These are phyloP conservation scores for Trinorchestia longiramus DNA, from an alignment of 1,140 invertebrate species.

Conservation along the genomic window DNA sequence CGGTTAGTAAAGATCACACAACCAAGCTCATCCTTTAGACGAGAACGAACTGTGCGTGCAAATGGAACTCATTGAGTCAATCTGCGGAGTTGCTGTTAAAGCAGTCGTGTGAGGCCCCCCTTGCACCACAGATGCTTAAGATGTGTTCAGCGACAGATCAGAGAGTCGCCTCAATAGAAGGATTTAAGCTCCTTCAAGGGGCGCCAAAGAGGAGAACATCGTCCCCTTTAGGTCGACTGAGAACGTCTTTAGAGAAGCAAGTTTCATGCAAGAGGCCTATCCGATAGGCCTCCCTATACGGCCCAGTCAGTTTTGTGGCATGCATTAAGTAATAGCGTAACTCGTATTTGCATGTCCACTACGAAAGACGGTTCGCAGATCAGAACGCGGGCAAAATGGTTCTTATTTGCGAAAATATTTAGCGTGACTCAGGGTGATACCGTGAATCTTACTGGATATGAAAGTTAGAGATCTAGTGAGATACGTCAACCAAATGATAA, in stretches of 20 bases:
- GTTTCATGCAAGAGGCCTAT: neutral
- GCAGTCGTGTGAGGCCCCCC: neutral
- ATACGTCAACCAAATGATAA: no score
- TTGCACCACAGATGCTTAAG: neutral
- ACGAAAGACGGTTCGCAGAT: neutral
- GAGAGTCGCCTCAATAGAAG: conserved; percentile 14
- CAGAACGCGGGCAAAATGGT: neutral
- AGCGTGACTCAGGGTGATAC: no score
- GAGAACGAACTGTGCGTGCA: neutral
- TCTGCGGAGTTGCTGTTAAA: neutral
- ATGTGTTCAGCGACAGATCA: conserved; percentile 10
- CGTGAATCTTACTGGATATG: no score
- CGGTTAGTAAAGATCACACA: neutral
- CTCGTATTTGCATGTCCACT: neutral
- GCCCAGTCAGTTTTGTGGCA: neutral
- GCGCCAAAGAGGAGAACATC: conserved; percentile 18
- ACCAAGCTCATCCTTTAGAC: neutral
- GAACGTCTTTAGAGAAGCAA: neutral
- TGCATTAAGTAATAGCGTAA: neutral
- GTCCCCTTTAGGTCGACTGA: neutral
- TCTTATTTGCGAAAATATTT: neutral
- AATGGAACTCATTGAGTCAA: neutral
- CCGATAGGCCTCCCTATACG: neutral
- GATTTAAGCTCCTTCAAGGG: conserved; percentile 43
- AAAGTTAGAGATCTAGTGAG: no score